These are phyloP conservation scores for Enteromius viviparus DNA, from an alignment of 2,797 vertebrate genomes.

Conservation along the genomic window DNA sequence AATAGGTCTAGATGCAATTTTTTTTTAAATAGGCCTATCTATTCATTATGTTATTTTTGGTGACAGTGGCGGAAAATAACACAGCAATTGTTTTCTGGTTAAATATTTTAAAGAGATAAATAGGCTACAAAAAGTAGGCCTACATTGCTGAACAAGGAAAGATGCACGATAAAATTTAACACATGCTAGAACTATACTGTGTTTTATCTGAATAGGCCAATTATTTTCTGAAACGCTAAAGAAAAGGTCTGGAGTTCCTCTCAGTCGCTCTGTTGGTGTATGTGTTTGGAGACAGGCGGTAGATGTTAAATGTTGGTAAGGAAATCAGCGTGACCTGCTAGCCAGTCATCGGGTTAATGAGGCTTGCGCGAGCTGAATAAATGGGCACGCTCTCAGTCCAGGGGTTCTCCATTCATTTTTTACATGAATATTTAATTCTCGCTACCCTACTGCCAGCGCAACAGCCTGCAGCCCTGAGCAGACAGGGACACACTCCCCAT, in stretches of 20 bases:
- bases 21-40: too few species aligned
- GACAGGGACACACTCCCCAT: constrained; percentile 77
- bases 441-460: constrained; percentile 78
- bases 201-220: neutral
- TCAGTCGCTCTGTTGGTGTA: constrained; percentile 34
- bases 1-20: neutral
- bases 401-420: constrained; percentile 79
- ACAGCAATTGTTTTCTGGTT: neutral
- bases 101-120: neutral
- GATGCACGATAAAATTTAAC: neutral
- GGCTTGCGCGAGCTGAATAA: constrained; percentile 78
- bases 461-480: constrained; percentile 83
- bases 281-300: constrained; percentile 63
- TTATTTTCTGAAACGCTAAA: constrained; percentile 4
- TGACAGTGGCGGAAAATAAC: neutral
- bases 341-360: constrained; percentile 82
- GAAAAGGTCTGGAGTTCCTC: neutral
- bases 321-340: constrained; percentile 81
- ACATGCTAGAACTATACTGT: neutral
- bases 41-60: neutral
- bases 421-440: constrained; percentile 86
- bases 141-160: neutral
- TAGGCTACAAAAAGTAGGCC: neutral
- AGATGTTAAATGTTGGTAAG: constrained; percentile 70
- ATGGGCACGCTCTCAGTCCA: constrained; percentile 81